Base-by-base conservation (phyloP, 2,888 invertebrate species). In the Troglohyphantes excavatus region DNA sequence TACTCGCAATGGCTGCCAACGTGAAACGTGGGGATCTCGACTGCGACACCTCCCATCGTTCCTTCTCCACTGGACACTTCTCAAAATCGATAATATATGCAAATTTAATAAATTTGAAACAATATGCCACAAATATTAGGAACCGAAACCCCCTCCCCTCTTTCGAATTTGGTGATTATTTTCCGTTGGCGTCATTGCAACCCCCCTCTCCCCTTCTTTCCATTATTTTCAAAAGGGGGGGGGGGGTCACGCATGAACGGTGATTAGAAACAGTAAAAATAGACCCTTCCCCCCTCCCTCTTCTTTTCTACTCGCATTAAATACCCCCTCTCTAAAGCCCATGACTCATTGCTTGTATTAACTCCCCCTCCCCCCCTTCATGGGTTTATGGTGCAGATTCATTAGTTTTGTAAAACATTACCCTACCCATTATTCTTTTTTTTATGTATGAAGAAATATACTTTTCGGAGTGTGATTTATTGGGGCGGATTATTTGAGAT, bases 181-280 rank as follows among this genome's bases (percentile, higher is more conserved):
- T 39, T 39, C 39, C 39, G 6, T 9, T 9, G 6, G 39, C 39
- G 39, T 39, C 39, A 39, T 2, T 39, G 5, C 61, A 19, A 17
- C 63, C 46, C 63, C 59, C 23, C 29, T 21, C 21, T 46, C 23
- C 86, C 46, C 39, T 53, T 19, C 63, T 39, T 19, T 27, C 59
- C 43, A 72, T 78, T 61, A 75, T 82, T 89, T 59, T 61, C 70
- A 63, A 39, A n/a, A 23, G 83, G 39, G 7, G 5, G 59, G 73
- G 68, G 21, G 43, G 21, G 43, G 27, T 59, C 53, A 26, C 73
- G 68, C 61, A 70, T 82, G 88, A 82, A 82, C 82, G 82, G 61
- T 76, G 76, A 89, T 89, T 76, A 75, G 88, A 89, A 89, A 89
- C 73, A 67, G 67, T 82, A 82, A 89, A 82, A 67, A 89, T 79